Base-by-base conservation (phyloP, 1,140 invertebrate genomes). In the Bombus impatiens region DNA sequence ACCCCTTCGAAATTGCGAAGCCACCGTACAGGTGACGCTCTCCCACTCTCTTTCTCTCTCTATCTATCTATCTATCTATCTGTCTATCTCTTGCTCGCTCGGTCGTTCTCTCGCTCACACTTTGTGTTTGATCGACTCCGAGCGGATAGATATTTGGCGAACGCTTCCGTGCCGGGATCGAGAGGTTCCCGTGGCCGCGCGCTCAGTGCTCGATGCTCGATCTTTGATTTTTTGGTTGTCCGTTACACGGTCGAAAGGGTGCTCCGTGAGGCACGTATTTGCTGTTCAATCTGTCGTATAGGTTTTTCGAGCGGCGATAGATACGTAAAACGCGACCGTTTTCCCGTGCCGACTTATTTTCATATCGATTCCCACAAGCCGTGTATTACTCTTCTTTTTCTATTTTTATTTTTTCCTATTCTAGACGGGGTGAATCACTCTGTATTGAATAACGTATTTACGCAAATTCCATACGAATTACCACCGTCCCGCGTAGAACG, bases 1-100 rank as follows among this genome's bases (percentile, higher is more conserved):
- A 91, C 89, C 89, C 84, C 86, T 86, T 86, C 89, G 89, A 90
- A 91, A 91, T 90, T 90, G 89, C 89, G 86, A 89, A 90, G 78
- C 83, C 81, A 80, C 83, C 76, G 87, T 90, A 78, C 87, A 90
- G 89, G 86, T 90, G 86, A 86, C 88, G 80, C 78, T 85, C 70
- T n/a, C 65, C 47, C 78, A 6, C n/a, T 78, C 59, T 65, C 76
- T n/a, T 22, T 32, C 28, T 3, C 13, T 44, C 0, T 47, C 4
- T 47, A 13, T 44, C 13, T 44, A 5, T 15, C 44, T 15, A 1
- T 28, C 32, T 25, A 35, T 76, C 44, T 6, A 4, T 57, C 25
- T 28, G 5, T 59, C 37, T 25, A 10, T 28, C 35, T 62, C 67
- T 35, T 35, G 32, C 18, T 68, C 35, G 15, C 32, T 10, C 35